These are phyloP conservation scores for Mormyrops attenuatus DNA, from an alignment of 2,797 vertebrate genomes.

Conservation along the genomic window DNA sequence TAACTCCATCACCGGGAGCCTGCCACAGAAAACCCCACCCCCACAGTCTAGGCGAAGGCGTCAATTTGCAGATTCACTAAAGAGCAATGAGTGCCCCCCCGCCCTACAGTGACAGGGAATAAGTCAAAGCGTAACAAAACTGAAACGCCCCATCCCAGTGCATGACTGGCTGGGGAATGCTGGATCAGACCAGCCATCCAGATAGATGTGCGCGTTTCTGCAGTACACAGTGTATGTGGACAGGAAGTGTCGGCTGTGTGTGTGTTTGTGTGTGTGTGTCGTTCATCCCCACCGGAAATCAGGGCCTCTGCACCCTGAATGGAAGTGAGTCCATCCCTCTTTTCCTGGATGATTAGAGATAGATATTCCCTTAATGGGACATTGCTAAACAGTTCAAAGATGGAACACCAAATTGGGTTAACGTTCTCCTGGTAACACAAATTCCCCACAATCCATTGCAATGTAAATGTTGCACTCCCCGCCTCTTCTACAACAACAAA, in stretches of 20 bases:
- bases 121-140: neutral
- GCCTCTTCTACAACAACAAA: neutral
- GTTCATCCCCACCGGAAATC: conserved; percentile 28
- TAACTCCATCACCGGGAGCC: conserved; percentile 36
- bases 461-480: neutral
- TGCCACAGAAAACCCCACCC: neutral
- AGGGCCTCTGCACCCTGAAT: conserved; percentile 16
- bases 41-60: neutral
- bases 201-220: conserved; percentile 65
- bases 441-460: neutral
- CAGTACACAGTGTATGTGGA: conserved; percentile 48
- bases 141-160: neutral
- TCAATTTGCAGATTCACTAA: neutral
- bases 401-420: neutral
- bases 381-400: conserved; percentile 24
- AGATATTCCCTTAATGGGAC: conserved; percentile 22
- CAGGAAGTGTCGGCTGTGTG: conserved; percentile 32
- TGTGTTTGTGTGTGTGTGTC: conserved; percentile 44
- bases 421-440: neutral
- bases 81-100: neutral
- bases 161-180: conserved; percentile 45
- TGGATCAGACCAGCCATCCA: conserved; percentile 56
- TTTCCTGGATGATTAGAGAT: conserved; percentile 24
- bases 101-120: neutral
- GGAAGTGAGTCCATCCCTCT: neutral